Evolutionary conservation across 2,113 vertebrate species (phyloP).

Genomic region (Mesoclemmys tuberculata): DNA sequence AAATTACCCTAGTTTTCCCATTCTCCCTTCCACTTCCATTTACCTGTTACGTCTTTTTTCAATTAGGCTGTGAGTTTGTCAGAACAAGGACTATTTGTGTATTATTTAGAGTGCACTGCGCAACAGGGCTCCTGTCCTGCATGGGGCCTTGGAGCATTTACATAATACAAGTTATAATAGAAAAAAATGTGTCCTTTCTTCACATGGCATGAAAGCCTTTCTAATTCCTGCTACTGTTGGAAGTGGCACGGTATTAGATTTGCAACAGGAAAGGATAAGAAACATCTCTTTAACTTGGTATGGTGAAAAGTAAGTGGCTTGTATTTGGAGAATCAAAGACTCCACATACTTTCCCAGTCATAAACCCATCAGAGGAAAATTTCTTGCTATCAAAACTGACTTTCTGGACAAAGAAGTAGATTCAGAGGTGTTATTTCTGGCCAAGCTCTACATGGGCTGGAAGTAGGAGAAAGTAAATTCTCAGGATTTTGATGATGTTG

Average conservation of each 20-base stretch:
- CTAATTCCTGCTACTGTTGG: not conserved
- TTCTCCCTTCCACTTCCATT: not conserved
- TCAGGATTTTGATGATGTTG: conserved; percentile 32
- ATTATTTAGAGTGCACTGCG: not conserved
- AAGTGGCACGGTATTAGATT: not conserved
- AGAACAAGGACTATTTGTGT: not conserved
- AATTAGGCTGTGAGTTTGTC: not conserved
- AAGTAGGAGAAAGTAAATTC: conserved; percentile 20
- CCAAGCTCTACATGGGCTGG: not conserved
- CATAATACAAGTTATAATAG: rapidly evolving
- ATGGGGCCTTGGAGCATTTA: not conserved
- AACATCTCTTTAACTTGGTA: not conserved
- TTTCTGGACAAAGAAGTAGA: not conserved
- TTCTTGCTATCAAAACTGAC: not conserved
- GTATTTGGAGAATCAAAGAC: not conserved
- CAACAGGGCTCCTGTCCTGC: not conserved
- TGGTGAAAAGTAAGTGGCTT: rapidly evolving
- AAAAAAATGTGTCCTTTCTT: not conserved
- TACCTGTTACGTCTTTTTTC: not conserved
- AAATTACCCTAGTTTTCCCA: not conserved
- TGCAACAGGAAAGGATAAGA: not conserved
- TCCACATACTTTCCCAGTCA: not conserved
- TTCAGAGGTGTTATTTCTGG: rapidly evolving
- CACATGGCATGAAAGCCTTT: not conserved
- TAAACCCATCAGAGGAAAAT: not conserved